Conservation (phyloP, 1,140 invertebrate genomes). For the Papilio polyxenes region DNA sequence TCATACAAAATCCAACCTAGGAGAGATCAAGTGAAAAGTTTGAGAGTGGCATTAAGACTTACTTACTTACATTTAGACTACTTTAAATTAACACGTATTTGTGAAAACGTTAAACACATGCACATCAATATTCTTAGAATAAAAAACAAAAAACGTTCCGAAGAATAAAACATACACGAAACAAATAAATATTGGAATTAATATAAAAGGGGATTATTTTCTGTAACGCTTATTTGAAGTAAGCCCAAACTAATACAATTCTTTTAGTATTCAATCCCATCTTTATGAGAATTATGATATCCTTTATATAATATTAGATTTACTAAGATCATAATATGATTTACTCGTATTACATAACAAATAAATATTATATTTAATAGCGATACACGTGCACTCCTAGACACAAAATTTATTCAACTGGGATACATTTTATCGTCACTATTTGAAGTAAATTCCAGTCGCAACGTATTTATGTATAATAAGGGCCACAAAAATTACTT, state of each 20-base stretch:
- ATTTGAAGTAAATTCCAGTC: no score
- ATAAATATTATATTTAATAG: neutral
- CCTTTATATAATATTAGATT: neutral
- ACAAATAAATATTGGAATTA: constrained; percentile 25
- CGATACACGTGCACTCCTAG: neutral
- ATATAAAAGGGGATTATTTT: constrained; percentile 1
- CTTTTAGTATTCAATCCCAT: constrained; percentile 9
- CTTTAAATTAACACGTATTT: neutral
- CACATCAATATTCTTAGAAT: neutral
- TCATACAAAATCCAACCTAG: no score
- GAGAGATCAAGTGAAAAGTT: no score
- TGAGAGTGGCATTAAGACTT: no score
- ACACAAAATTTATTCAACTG: neutral
- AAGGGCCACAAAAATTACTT: no score
- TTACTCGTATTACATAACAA: neutral
- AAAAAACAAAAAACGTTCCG: neutral
- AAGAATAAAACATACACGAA: neutral
- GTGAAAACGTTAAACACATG: neutral
- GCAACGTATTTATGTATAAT: no score
- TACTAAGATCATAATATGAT: neutral
- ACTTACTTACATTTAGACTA: no score
- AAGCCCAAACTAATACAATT: constrained; percentile 7
- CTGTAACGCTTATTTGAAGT: constrained; percentile 12
- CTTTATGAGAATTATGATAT: constrained; percentile 7
- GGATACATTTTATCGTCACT: neutral